Base-by-base conservation (phyloP, 2,113 vertebrate genomes). In the Desmodus rotundus region DNA sequence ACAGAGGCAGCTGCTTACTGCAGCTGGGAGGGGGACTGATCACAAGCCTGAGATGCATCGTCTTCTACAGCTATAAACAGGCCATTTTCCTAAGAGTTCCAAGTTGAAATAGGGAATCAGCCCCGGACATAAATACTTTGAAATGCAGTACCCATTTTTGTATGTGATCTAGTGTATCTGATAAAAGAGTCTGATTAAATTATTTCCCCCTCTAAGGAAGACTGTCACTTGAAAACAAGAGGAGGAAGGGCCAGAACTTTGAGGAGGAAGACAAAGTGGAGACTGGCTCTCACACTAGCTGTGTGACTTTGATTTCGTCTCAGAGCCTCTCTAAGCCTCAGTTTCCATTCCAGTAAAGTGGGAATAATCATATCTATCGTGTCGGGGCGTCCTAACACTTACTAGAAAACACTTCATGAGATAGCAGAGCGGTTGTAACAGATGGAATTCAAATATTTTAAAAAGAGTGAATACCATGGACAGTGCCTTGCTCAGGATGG, bases 51-150 rank as follows among this genome's bases (percentile, higher is more conserved):
- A 82, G 52, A 20, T 1, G 20, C 22, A 7, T 38, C 68, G 36
- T 63, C 41, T 61, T 93, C 22, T 47, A 33, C 13, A 77, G 26
- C 19, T 83, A 13, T 87, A 72, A 90, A 72, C 33, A 56, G 38
- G n/a, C 12, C 33, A 56, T 90, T 97, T 54, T 20, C 52, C 17
- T 61, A 82, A 52, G 43, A 74, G 61, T 77, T 89, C 65, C 72
- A 94, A 87, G 85, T 67, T 94, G 36, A 91, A 74, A 84, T 50
- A 50, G 47, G 19, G 74, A 54, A 72, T 80, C 84, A 80, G 73
- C 33, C 41, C 73, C 38, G 61, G 22, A 80, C 73, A 43, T 92
- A 93, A 95, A 80, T 67, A 61, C 77, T 95, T 93, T 76, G 86
- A 93, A 93, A 73, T 13, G 12, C 8, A 33, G 24, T 38, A 56